Base-by-base conservation (phyloP, 2,113 vertebrate genomes). In the Sciurus niger region DNA sequence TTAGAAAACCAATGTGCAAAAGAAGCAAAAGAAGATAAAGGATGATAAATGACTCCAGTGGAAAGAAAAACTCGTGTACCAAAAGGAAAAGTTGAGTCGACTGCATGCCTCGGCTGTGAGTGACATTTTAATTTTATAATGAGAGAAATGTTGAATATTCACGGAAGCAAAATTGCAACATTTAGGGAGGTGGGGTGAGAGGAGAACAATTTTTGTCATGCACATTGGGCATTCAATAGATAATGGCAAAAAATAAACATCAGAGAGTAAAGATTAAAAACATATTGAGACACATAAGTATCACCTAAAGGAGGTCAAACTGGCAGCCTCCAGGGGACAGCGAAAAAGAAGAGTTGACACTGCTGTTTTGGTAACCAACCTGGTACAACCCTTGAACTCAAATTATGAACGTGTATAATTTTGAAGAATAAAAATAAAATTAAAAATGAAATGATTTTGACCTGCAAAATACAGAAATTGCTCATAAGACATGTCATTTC, bases 181-280 rank as follows among this genome's bases (percentile, higher is more conserved):
- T 14, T 77, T 90, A 10, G 6, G 48, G 6, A 37, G 4, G 51
- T 89, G 6, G 32, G 12, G 24, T 79, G 40, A 77, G 40, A 22
- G 83, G 11, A 68, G 25, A 13, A 88, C 28, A 53, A 8, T 60
- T 12, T 40, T 79, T 70, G 34, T 72, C 12, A 82, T 20, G 20
- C 1, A 24, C 46, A 86, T 58, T 37, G 40, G 17, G 76, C 86
- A 97, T 53, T 43, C 18, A 85, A 60, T 8, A 84, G 30, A n/a
- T 72, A 76, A 94, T 63, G n/a, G 25, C 12, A 63, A 40, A 60
- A 78, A n/a, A 37, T 32, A 85, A 97, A 97, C 89, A 48, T 76
- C 63, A 51, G 8, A 5, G 18, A 92, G n/a, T 67, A 70, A 72
- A 43, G 76, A 32, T 74, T 77, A 48, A 86, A 95, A 86, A 30